phyloP scores from a whole-genome alignment of 2,113 vertebrate genomes.

The Apus apus region DNA sequence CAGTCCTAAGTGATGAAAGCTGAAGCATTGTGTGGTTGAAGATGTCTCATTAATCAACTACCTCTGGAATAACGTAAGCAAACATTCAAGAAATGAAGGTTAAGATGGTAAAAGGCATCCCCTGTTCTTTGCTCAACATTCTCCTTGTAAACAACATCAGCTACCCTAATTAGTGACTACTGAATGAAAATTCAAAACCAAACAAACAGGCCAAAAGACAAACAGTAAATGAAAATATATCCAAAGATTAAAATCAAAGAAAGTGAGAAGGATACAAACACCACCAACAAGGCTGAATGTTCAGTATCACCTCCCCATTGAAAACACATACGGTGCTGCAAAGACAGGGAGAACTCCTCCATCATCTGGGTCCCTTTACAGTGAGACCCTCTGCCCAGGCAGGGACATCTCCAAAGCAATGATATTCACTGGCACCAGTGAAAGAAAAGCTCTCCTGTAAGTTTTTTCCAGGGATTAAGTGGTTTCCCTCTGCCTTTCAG shows the following conservation, averaged over 20 bases:
- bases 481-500: neutral
- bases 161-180: neutral
- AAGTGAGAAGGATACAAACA: neutral
- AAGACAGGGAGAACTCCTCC: neutral
- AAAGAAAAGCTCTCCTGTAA: neutral
- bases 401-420: neutral
- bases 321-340: neutral
- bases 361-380: neutral
- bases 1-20: neutral
- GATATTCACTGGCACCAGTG: too few relatives aligned
- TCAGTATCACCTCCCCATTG: rapidly evolving
- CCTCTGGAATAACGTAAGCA: neutral
- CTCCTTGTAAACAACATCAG: neutral
- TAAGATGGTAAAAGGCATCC: neutral
- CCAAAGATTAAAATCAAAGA: neutral
- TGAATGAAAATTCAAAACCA: neutral
- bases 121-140: neutral
- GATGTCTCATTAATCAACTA: neutral
- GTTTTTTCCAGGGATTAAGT: neutral
- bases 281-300: neutral
- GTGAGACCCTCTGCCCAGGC: rapidly evolving
- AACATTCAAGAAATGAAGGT: neutral
- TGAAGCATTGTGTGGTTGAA: neutral
- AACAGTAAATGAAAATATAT: neutral
- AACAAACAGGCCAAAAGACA: neutral